phyloP scores from a whole-genome alignment of 1,140 invertebrate species.

The Penaeus indicus region DNA sequence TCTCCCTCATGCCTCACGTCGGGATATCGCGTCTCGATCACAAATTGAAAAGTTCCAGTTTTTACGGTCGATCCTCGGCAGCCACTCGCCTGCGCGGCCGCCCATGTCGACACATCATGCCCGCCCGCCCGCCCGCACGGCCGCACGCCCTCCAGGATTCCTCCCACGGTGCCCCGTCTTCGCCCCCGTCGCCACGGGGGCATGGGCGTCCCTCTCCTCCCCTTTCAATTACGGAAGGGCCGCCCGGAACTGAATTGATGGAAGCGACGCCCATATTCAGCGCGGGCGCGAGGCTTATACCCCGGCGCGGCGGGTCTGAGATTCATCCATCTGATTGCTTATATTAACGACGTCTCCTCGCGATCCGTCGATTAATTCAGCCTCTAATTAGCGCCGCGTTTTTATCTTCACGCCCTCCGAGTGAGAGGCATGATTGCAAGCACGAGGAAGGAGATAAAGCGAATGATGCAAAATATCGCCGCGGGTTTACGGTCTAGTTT shows the following conservation, averaged over 20 bases:
- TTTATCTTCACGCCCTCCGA: constrained; percentile 33
- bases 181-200: neutral
- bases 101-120: neutral
- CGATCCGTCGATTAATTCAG: constrained; percentile 37
- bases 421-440: constrained; percentile 29
- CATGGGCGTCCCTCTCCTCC: constrained; percentile 42
- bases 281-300: neutral
- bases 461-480: no score
- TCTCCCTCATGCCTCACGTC: constrained; percentile 26
- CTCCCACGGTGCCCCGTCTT: neutral
- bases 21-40: constrained; percentile 34
- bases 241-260: constrained; percentile 47
- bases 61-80: constrained; percentile 13
- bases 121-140: neutral
- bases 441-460: neutral
- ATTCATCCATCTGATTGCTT: constrained; percentile 1
- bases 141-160: neutral
- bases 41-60: constrained; percentile 46
- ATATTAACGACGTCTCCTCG: constrained; percentile 33
- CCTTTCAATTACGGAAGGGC: constrained; percentile 47
- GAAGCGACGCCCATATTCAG: constrained; percentile 21
- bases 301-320: neutral
- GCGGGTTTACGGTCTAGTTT: no score
- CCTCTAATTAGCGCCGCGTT: constrained; percentile 32
- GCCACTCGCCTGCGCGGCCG: neutral